Conservation (phyloP, 2,797 vertebrate genomes). For the Oceanodroma leucorhoa region DNA sequence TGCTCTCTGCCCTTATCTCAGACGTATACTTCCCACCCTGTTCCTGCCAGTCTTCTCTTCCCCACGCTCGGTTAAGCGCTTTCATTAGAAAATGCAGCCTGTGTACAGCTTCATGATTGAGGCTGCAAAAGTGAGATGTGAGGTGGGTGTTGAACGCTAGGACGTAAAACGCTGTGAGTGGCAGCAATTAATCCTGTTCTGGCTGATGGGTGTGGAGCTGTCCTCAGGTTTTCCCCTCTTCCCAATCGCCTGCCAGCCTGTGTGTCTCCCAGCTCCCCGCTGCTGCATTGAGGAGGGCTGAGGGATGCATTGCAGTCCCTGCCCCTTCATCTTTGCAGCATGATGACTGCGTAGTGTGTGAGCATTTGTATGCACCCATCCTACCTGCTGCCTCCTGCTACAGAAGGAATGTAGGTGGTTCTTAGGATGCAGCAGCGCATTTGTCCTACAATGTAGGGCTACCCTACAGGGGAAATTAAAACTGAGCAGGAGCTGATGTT, state of each 20-base stretch:
- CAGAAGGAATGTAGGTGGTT: not conserved
- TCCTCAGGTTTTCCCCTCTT: not conserved
- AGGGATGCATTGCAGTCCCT: not conserved
- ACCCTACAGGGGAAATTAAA: not conserved
- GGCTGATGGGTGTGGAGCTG: not conserved
- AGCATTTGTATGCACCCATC: not conserved
- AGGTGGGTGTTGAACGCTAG: not conserved
- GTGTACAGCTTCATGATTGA: not conserved
- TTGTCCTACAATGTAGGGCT: not conserved
- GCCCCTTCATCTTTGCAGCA: not conserved
- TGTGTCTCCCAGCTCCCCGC: not conserved
- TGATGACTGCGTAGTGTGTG: not conserved
- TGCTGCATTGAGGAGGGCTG: not conserved
- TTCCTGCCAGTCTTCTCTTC: not conserved
- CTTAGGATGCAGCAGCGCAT: not conserved
- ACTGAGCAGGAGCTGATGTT: not conserved
- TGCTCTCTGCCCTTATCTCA: not conserved
- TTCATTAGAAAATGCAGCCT: not conserved
- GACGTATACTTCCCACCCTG: not conserved
- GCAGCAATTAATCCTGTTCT: not conserved
- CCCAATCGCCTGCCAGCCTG: not conserved
- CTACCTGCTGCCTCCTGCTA: not conserved
- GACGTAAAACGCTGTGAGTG: not conserved
- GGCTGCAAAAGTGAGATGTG: not conserved
- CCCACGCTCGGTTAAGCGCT: not conserved